phyloP scores from a whole-genome alignment of 2,888 invertebrate species.

The Anthrax anthrax region DNA sequence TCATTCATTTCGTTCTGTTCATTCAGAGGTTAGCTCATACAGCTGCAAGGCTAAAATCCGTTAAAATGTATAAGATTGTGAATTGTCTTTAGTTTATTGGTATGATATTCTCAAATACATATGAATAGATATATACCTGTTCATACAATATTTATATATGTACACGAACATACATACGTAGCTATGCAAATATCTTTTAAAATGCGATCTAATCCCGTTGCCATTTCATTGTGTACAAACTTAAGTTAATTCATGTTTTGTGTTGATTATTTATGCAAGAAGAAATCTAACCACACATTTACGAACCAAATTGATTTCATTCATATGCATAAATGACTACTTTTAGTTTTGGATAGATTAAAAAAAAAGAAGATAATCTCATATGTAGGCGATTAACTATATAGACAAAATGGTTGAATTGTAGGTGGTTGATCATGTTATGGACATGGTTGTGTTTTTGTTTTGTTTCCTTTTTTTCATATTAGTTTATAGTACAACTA shows the following conservation, averaged over 20 bases:
- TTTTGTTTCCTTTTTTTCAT: no score
- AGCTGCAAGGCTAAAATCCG: slow-evolving; percentile 5
- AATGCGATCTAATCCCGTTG: no score
- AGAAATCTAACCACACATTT: slow-evolving; percentile 5
- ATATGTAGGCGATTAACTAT: neutral
- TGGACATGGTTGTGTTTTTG: neutral
- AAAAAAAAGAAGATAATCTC: neutral
- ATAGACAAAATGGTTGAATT: neutral
- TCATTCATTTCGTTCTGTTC: slow-evolving; percentile 6
- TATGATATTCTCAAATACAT: no score
- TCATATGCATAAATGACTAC: slow-evolving; percentile 5
- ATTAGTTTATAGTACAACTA: no score
- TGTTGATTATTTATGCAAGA: slow-evolving; percentile 7
- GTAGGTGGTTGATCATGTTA: neutral
- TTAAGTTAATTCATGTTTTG: slow-evolving; percentile 5
- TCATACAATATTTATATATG: no score
- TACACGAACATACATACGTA: neutral
- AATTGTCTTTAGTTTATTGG: no score
- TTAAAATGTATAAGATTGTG: neutral
- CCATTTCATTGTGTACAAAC: neutral
- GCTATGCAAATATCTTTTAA: no score
- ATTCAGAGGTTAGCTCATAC: slow-evolving; percentile 1
- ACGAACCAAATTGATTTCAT: slow-evolving; percentile 7
- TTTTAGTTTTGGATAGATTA: neutral
- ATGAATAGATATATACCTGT: no score